phyloP scores from a whole-genome alignment of 1,140 invertebrate species.

The Riptortus pedestris region DNA sequence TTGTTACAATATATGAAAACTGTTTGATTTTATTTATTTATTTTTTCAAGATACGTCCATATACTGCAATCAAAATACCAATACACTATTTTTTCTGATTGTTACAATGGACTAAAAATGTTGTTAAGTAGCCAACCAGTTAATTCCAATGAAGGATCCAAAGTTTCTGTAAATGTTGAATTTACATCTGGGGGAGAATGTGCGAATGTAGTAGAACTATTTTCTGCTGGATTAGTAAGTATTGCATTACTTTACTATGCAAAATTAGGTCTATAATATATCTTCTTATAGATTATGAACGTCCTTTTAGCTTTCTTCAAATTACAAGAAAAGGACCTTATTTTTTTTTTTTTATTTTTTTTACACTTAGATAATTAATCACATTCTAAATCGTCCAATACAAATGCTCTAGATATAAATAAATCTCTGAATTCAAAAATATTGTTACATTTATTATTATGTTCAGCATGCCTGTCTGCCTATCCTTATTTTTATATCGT shows the following conservation, averaged over 20 bases:
- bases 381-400: too few relatives aligned
- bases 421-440: too few relatives aligned
- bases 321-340: too few relatives aligned
- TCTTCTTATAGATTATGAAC: slow-evolving; percentile 1
- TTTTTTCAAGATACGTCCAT: slow-evolving; percentile 38
- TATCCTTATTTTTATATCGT: too few relatives aligned
- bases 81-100: slow-evolving; percentile 39
- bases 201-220: slow-evolving; percentile 34
- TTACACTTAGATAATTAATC: too few relatives aligned
- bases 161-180: slow-evolving; percentile 18
- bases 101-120: slow-evolving; percentile 4
- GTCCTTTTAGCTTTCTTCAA: too few relatives aligned
- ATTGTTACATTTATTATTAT: too few relatives aligned
- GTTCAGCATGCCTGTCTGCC: too few relatives aligned
- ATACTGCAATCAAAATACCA: slow-evolving; percentile 45
- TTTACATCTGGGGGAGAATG: slow-evolving; percentile 34
- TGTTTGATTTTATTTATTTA: neutral
- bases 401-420: too few relatives aligned
- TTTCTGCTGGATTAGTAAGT: slow-evolving; percentile 20
- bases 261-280: neutral
- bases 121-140: neutral
- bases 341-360: too few relatives aligned
- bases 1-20: slow-evolving; percentile 30
- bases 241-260: neutral
- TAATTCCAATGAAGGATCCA: neutral